Percentiles rank a stretch among this genome's conserved stretches.
These are phyloP conservation scores for Elysia crispata DNA, from an alignment of 2,888 invertebrate genomes.

Conservation along the genomic window DNA sequence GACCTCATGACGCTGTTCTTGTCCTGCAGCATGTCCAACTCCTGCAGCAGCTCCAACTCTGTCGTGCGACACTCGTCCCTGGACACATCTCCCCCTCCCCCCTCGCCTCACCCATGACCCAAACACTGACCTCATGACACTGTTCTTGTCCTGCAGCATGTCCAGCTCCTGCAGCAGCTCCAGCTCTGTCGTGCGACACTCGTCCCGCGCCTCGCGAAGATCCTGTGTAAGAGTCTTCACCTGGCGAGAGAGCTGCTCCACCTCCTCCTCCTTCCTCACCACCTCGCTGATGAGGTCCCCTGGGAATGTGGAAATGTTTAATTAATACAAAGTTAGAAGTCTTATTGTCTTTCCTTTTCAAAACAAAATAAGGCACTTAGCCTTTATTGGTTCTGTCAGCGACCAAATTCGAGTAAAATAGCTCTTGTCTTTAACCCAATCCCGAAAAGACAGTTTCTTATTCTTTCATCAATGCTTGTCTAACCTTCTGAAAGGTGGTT, in stretches of 20 bases:
- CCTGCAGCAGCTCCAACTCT: conserved; percentile 68
- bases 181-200: conserved; percentile 64
- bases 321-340: background rate
- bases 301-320: conserved; percentile 55
- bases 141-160: conserved; percentile 71
- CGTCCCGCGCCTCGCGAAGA: conserved; percentile 64
- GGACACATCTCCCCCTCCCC: conserved; percentile 62
- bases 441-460: no score
- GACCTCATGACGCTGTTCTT: conserved; percentile 68
- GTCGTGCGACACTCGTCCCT: conserved; percentile 64
- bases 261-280: conserved; percentile 81
- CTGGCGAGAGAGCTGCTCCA: conserved; percentile 82
- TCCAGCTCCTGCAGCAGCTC: conserved; percentile 71
- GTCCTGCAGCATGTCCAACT: conserved; percentile 69
- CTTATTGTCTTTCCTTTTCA: background rate
- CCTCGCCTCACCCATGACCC: no score
- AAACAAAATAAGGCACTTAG: background rate
- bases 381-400: no score
- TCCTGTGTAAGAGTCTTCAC: conserved; percentile 60
- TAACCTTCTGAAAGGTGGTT: no score
- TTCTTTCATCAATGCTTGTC: no score
- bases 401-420: no score
- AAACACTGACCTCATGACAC: conserved; percentile 60
- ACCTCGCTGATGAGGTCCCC: conserved; percentile 63
- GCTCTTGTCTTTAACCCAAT: no score